Evolutionary conservation across 2,113 vertebrate species (phyloP).

Genomic region (Empidonax traillii): DNA sequence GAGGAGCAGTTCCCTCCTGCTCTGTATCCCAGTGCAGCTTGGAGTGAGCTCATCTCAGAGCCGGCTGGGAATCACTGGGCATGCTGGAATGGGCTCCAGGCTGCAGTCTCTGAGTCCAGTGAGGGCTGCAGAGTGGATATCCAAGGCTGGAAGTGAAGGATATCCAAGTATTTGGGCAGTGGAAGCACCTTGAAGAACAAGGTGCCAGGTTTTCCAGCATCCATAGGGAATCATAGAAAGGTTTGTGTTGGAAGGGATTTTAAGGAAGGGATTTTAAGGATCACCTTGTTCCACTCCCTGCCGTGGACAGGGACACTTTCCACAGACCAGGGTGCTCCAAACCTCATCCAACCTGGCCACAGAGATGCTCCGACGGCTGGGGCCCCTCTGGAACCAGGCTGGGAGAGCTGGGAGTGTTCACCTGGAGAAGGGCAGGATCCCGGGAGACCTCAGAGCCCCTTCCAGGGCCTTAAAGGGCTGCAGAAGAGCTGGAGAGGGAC

Average conservation of each 20-base stretch:
- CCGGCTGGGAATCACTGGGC: background rate
- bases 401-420: too few relatives aligned
- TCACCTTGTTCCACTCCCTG: background rate
- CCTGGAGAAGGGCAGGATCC: too few relatives aligned
- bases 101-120: rapidly evolving
- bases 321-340: too few relatives aligned
- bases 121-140: background rate
- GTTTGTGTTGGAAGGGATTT: background rate
- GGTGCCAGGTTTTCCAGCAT: too few relatives aligned
- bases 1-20: slow-evolving; percentile 57
- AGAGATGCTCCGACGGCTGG: too few relatives aligned
- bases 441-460: too few relatives aligned
- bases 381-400: too few relatives aligned
- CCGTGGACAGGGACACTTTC: background rate
- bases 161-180: background rate
- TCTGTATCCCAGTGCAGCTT: background rate
- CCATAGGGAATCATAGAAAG: too few relatives aligned
- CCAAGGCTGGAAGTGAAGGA: background rate
- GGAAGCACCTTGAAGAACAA: background rate
- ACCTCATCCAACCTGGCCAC: too few relatives aligned
- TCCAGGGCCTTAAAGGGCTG: background rate
- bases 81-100: background rate
- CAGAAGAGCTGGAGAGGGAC: background rate
- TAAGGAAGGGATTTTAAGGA: background rate
- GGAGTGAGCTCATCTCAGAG: too few relatives aligned